Percentiles rank a stretch among this genome's conserved stretches.
Evolutionary conservation across 1,140 invertebrate species (phyloP).

Genomic region (Littorina saxatilis): DNA sequence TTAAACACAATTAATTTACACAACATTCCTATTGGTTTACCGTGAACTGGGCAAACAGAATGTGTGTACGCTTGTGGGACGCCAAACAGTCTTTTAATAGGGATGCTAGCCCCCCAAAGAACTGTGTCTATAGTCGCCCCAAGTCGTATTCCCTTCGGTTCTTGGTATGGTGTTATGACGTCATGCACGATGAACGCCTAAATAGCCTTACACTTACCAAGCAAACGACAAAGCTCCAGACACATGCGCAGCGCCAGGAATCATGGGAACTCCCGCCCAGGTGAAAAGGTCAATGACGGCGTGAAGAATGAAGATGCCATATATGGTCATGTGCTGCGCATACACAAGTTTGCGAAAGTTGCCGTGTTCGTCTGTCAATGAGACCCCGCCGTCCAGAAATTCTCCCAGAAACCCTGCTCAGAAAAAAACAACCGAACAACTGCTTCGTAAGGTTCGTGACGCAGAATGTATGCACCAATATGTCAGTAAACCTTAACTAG

Average conservation of each 20-base stretch:
- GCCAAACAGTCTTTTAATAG: too few relatives aligned
- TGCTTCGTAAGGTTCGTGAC: too few relatives aligned
- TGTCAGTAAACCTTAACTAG: not conserved
- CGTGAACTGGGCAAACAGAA: too few relatives aligned
- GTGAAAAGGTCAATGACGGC: constrained; percentile 46
- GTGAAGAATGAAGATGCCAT: constrained; percentile 52
- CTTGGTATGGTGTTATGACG: too few relatives aligned
- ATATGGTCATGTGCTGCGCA: constrained; percentile 55
- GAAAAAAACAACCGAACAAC: not conserved
- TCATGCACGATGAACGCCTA: too few relatives aligned
- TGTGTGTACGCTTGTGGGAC: too few relatives aligned
- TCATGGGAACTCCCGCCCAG: constrained; percentile 44
- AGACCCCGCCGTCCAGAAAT: constrained; percentile 39
- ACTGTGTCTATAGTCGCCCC: too few relatives aligned
- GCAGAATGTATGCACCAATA: not conserved
- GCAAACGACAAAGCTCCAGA: constrained; percentile 47
- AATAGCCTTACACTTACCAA: too few relatives aligned
- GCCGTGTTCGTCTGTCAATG: constrained; percentile 37
- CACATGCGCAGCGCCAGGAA: constrained; percentile 40
- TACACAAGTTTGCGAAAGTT: constrained; percentile 48
- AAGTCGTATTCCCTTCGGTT: too few relatives aligned
- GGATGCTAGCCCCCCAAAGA: too few relatives aligned
- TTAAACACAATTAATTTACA: too few relatives aligned
- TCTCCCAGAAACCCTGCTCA: constrained; percentile 51
- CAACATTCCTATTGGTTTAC: too few relatives aligned